Percentiles rank a stretch among this genome's conserved stretches.
Evolutionary conservation across 2,797 vertebrate species (phyloP).

Genomic region (Falco rusticolus): DNA sequence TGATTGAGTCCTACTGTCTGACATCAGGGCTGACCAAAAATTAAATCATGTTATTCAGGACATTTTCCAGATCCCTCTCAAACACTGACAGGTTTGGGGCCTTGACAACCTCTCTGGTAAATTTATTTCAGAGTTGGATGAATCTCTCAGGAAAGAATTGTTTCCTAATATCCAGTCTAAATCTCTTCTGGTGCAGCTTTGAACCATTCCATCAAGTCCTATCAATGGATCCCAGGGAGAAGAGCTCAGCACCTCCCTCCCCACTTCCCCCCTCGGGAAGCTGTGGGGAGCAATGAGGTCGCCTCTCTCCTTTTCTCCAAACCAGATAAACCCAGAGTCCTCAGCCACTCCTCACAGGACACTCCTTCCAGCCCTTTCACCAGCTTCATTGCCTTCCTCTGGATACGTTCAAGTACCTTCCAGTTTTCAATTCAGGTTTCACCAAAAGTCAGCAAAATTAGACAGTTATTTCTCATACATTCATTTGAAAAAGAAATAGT

Average conservation of each 20-base stretch:
- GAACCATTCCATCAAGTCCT: rapidly evolving
- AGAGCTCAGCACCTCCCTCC: not conserved
- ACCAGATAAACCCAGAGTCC: not conserved
- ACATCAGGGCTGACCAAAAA: not conserved
- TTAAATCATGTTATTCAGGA: not conserved
- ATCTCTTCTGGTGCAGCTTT: rapidly evolving
- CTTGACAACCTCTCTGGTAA: not conserved
- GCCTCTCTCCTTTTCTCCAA: not conserved
- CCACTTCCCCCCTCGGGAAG: not conserved
- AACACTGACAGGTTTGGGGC: not conserved
- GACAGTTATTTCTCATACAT: not conserved
- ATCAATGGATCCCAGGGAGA: not conserved
- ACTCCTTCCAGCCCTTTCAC: not conserved
- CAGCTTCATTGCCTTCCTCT: not conserved
- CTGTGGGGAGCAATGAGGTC: no score
- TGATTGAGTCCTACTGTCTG: not conserved
- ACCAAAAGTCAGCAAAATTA: not conserved
- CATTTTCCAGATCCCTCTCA: not conserved
- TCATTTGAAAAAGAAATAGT: not conserved
- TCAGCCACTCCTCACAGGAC: not conserved
- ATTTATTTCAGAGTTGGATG: not conserved
- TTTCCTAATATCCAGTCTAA: not conserved
- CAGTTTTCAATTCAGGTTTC: not conserved
- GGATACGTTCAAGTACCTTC: not conserved
- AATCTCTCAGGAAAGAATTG: rapidly evolving